Conservation (phyloP, 2,113 vertebrate species). For the Dryoscopus gambensis region DNA sequence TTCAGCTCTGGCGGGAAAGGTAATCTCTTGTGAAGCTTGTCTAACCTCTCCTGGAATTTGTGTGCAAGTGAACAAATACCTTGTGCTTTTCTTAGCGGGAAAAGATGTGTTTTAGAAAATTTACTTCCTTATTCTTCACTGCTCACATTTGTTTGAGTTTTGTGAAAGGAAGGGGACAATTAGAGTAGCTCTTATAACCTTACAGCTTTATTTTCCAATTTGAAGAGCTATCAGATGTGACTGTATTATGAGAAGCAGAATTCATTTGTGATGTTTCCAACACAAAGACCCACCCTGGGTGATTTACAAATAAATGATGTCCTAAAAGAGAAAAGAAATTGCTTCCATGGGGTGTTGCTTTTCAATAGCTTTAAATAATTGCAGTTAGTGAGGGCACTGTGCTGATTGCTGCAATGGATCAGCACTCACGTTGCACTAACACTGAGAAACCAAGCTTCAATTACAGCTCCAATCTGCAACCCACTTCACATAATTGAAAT, state of each 20-base stretch:
- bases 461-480: neutral
- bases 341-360: neutral
- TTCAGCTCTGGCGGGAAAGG: neutral
- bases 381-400: neutral
- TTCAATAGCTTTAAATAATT: neutral
- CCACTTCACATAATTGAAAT: conserved; percentile 17
- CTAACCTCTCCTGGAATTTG: neutral
- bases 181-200: neutral
- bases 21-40: neutral
- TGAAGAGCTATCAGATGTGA: neutral
- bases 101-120: neutral
- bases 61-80: neutral
- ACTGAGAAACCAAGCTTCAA: neutral
- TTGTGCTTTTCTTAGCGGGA: neutral
- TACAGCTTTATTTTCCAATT: neutral
- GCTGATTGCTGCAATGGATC: neutral
- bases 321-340: neutral
- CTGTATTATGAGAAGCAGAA: neutral
- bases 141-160: neutral
- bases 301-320: neutral
- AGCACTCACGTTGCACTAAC: neutral
- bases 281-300: neutral
- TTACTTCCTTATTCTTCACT: neutral
- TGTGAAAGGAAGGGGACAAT: neutral
- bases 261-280: neutral